These are phyloP conservation scores for Erynnis tages DNA, from an alignment of 2,888 invertebrate species.

Conservation along the genomic window DNA sequence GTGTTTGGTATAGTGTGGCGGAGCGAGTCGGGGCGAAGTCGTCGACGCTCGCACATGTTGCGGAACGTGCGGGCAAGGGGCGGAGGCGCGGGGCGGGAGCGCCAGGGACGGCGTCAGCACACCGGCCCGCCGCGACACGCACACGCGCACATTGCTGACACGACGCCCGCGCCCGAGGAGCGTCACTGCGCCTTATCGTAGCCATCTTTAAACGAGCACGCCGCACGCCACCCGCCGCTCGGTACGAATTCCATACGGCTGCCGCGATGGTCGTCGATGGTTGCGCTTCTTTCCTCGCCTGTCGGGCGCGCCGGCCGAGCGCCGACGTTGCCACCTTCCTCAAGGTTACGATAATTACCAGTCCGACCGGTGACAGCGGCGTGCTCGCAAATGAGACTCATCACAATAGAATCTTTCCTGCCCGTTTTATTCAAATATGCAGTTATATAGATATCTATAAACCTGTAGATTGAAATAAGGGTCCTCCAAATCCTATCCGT, in stretches of 20 bases:
- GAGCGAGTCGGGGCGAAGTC: slow-evolving; percentile 46
- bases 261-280: slow-evolving; percentile 50
- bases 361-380: slow-evolving; percentile 65
- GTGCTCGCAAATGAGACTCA: slow-evolving; percentile 54
- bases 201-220: slow-evolving; percentile 79
- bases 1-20: slow-evolving; percentile 46
- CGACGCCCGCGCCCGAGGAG: slow-evolving; percentile 73
- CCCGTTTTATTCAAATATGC: neutral
- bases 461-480: too few species aligned
- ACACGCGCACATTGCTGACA: slow-evolving; percentile 63
- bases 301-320: slow-evolving; percentile 45
- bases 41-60: slow-evolving; percentile 68
- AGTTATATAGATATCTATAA: too few species aligned
- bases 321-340: slow-evolving; percentile 49
- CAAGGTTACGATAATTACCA: slow-evolving; percentile 74
- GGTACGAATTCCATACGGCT: slow-evolving; percentile 73
- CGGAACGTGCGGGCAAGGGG: slow-evolving; percentile 47
- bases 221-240: slow-evolving; percentile 71
- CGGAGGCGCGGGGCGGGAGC: slow-evolving; percentile 45
- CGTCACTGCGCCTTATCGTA: slow-evolving; percentile 78
- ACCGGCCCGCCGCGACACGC: slow-evolving; percentile 60
- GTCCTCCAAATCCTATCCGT: too few species aligned
- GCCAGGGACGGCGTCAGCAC: slow-evolving; percentile 63
- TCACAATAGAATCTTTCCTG: slow-evolving; percentile 31
- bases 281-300: slow-evolving; percentile 68